Evolutionary conservation across 2,113 vertebrate genomes (phyloP), one percentile per base, ranked within the genome.

Genomic region (Nibea coibor): DNA sequence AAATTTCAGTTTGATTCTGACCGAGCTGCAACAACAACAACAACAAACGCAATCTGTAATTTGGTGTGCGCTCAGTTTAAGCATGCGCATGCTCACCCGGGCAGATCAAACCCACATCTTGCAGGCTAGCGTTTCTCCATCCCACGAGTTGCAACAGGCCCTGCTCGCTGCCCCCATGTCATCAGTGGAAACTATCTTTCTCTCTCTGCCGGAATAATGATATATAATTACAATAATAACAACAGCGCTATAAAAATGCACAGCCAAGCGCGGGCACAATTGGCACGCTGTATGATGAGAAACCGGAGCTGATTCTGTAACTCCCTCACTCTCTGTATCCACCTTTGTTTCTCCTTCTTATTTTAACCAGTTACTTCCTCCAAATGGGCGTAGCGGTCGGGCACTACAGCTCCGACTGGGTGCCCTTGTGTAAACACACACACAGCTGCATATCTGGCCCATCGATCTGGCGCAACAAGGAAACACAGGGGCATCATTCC

Each of bases 401-500:
- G 73, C 74, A 47, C 65, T 10, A 1, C 65, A 67, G 42, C 84
- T 66, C 69, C 24, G 67, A 89, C 76, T 77, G 70, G 83, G 73
- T 72, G 87, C 80, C 50, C 88, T 87, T 87, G 81, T 90, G 78
- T 90, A 92, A 90, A 92, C 89, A 91, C 83, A 89, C 82, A 88
- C 79, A 88, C 83, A 85, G 80, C 80, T 82, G 58, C 69, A 58
- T 93, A 96, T 96, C 95, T 81, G 73, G 11, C 39, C 51, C 58
- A 79, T 78, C 4, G 53, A 95, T 95, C 94, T 94, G 92, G 83
- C 87, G 72, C 79, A 85, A 93, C 84, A 70, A 94, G 91, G 94
- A 95, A 95, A 93, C 92, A 89, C 86, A 91, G 43, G 89, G 90
- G 90, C 92, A 93, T 92, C 92, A 89, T 91, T 94, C 89, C 90